Conservation (phyloP, 1,140 invertebrate species). For the Cyclina sinensis region DNA sequence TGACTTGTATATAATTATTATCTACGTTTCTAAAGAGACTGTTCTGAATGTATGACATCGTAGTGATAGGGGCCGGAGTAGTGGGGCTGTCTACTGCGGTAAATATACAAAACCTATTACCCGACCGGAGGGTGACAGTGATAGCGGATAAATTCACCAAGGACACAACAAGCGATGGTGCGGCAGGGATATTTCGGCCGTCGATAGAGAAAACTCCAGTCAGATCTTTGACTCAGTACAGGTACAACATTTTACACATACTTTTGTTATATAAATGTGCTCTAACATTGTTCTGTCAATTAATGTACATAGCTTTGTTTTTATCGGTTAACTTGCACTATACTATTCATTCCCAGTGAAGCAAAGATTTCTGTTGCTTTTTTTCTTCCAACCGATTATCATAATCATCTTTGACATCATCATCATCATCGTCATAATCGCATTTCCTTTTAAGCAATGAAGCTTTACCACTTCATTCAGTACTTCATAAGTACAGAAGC, state of each 20-base stretch:
- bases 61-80: constrained; percentile 81
- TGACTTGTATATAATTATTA: no score
- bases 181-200: constrained; percentile 95
- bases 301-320: not conserved
- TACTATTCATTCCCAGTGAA: no score
- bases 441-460: no score
- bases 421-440: no score
- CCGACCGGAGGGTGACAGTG: constrained; percentile 90
- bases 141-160: constrained; percentile 92
- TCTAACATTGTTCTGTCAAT: not conserved
- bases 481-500: no score
- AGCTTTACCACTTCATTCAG: no score
- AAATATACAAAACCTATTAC: constrained; percentile 90
- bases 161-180: constrained; percentile 93
- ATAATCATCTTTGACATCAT: not conserved
- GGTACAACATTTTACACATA: not conserved
- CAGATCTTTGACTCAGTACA: constrained; percentile 20
- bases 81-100: constrained; percentile 86
- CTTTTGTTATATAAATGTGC: not conserved
- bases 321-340: not conserved
- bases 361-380: no score
- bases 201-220: constrained; percentile 88
- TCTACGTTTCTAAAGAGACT: not conserved
- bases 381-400: not conserved
- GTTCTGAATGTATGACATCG: constrained; percentile 69